Evolutionary conservation across 1,140 invertebrate species (phyloP).

Genomic region (Hypothenemus hampei): DNA sequence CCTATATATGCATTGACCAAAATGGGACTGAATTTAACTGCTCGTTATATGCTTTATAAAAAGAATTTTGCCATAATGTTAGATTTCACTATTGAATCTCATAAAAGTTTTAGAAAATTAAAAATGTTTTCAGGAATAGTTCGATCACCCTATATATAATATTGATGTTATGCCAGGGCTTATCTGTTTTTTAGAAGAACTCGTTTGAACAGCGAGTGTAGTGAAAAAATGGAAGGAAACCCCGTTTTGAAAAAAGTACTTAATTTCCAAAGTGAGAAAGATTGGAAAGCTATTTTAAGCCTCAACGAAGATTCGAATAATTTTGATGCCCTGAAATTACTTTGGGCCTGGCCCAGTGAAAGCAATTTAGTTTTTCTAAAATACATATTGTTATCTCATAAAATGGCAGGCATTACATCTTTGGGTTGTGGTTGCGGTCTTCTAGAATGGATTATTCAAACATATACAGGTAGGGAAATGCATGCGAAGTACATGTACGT

Average conservation of each 20-base stretch:
- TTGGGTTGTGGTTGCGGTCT: slow-evolving; percentile 56
- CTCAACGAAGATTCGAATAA: slow-evolving; percentile 34
- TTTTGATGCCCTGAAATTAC: slow-evolving; percentile 43
- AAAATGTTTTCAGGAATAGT: too few species aligned
- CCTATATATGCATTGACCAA: too few species aligned
- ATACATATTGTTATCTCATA: slow-evolving; percentile 34
- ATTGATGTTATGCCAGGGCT: too few species aligned
- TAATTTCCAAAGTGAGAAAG: slow-evolving; percentile 31
- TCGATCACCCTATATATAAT: too few species aligned
- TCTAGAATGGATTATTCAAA: slow-evolving; percentile 53
- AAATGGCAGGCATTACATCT: slow-evolving; percentile 46
- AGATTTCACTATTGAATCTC: too few species aligned
- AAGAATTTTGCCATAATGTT: too few species aligned
- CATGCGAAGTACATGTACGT: not conserved
- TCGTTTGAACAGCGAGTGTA: too few species aligned
- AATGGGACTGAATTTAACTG: too few species aligned
- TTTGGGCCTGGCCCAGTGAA: slow-evolving; percentile 56
- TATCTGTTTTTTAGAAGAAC: too few species aligned
- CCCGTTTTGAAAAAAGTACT: slow-evolving; percentile 23
- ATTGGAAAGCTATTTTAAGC: slow-evolving; percentile 38
- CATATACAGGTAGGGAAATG: slow-evolving; percentile 48
- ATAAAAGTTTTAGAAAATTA: too few species aligned
- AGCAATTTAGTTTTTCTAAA: slow-evolving; percentile 48
- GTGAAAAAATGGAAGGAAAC: too few species aligned
- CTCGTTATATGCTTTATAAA: too few species aligned